phyloP scores from a whole-genome alignment of 2,113 vertebrate genomes.

The Nyctereutes procyonoides region DNA sequence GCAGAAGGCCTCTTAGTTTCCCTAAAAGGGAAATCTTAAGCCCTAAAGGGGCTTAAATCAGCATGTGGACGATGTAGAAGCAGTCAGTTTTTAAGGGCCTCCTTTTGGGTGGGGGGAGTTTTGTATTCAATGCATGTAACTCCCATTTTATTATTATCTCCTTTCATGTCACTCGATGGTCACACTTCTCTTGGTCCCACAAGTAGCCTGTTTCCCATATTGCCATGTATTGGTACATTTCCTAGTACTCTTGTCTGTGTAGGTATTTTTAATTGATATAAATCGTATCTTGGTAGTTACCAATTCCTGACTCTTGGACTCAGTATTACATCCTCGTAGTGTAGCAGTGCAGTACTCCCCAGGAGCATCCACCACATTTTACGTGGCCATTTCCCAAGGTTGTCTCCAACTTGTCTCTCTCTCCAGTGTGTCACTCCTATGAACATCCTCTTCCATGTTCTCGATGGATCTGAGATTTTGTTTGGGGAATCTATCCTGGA shows the following conservation, averaged over 20 bases:
- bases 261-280: not conserved
- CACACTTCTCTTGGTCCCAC: not conserved
- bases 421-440: not conserved
- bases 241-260: not conserved
- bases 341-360: not conserved
- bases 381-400: not conserved
- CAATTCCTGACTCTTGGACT: not conserved
- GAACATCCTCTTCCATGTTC: not conserved
- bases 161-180: not conserved
- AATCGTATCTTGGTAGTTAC: not conserved
- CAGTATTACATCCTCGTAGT: not conserved
- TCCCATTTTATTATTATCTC: not conserved
- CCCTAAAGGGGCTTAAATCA: not conserved
- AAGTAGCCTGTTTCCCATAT: not conserved
- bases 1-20: not conserved
- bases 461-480: not conserved
- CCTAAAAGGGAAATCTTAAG: not conserved
- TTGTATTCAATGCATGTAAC: not conserved
- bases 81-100: not conserved
- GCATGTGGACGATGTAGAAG: not conserved
- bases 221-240: not conserved
- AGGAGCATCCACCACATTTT: not conserved
- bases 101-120: not conserved
- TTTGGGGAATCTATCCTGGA: not conserved
- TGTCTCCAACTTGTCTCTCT: not conserved